Base-by-base conservation (phyloP, 1,140 invertebrate genomes). In the Ips nitidus region DNA sequence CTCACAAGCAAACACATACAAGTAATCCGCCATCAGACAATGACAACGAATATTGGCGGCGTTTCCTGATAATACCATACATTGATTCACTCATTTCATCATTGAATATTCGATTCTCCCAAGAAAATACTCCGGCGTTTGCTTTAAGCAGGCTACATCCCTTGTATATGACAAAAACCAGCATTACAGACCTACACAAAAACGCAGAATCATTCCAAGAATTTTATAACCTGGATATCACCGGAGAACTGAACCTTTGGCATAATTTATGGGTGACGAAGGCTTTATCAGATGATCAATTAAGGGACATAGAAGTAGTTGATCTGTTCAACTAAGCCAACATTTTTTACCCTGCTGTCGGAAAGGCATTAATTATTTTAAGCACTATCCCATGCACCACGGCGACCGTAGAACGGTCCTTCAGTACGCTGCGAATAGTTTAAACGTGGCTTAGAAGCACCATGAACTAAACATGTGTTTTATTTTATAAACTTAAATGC, bases 361-460 rank as follows among this genome's bases (percentile, higher is more conserved):
- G 50, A 50, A 57, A 70, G 41, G 42, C 62, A 59, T 41, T 65
- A n/a, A 39, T 58, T 50, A 65, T 70, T 66, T 53, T 70, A 41
- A 62, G 37, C 50, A 39, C 64, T 47, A 36, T 60, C 41, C 43
- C 52, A 47, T 57, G 41, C 55, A 70, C 68, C n/a, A 64, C 61
- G 55, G 50, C 61, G 52, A 70, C 60, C 39, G 52, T 70, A 57
- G 66, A 69, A 63, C 37, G 56, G 8, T 69, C 43, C 37, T 70
- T 70, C 8, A 70, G 60, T 58, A 64, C 60, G 41, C 61, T 64
- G 22, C 68, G 60, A 63, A 63, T 41, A 47, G 60, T 70, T 41
- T 63, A 70, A 61, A 70, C 68, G 36, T 64, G 68, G 60, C 68
- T 70, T 57, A 64, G 68, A 55, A 64, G 68, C 60, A 64, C 68